Evolutionary conservation across 2,888 invertebrate genomes (phyloP).

Genomic region (Drosophila leonis): DNA sequence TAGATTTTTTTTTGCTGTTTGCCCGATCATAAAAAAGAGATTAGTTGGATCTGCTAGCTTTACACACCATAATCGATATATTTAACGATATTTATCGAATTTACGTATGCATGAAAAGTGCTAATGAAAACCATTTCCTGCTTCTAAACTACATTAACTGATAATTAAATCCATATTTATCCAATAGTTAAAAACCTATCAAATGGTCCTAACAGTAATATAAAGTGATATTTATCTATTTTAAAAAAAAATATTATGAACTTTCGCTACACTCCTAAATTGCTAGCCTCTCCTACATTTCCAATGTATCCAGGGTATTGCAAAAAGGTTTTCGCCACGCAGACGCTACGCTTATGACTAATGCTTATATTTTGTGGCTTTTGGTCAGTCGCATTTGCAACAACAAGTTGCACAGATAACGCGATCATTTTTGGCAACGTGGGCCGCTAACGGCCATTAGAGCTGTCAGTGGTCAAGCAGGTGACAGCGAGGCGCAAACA

Average conservation of each 20-base stretch:
- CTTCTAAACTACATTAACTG: background rate
- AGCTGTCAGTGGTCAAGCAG: conserved; percentile 44
- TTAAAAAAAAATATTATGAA: background rate
- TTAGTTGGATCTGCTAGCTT: too few species aligned
- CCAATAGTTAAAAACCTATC: too few species aligned
- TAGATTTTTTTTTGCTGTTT: background rate
- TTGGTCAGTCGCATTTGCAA: conserved; percentile 27
- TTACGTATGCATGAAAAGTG: background rate
- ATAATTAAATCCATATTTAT: fast-evolving
- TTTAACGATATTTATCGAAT: background rate
- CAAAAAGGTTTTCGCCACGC: conserved; percentile 18
- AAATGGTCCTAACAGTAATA: too few species aligned
- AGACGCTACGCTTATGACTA: conserved; percentile 73
- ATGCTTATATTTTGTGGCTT: conserved; percentile 39
- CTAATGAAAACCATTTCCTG: background rate
- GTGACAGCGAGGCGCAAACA: conserved; percentile 47
- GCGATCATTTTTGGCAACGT: conserved; percentile 48
- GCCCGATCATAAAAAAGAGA: too few species aligned
- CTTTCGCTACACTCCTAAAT: background rate
- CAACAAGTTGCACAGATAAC: conserved; percentile 57
- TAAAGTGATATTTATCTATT: background rate
- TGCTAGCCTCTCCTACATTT: too few species aligned
- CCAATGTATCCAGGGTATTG: background rate
- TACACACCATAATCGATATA: background rate
- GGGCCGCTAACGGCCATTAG: conserved; percentile 58